Evolutionary conservation across 1,140 invertebrate species (phyloP).

Genomic region (Drosophila mauritiana): DNA sequence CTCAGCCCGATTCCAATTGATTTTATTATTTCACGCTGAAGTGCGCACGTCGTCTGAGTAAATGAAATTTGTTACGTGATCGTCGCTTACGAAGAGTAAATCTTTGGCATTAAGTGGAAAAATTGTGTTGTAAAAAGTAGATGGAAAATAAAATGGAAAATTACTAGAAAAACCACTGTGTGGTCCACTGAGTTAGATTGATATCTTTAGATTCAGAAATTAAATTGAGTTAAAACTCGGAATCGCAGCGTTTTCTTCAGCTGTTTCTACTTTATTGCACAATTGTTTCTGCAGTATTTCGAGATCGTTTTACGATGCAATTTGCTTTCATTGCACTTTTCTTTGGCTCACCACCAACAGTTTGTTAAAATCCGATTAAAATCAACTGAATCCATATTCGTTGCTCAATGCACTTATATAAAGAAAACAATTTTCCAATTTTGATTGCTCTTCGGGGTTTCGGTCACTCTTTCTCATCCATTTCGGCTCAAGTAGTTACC

Average conservation of each 20-base stretch:
- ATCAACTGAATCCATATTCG: slow-evolving; percentile 7
- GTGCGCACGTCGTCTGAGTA: slow-evolving; percentile 33
- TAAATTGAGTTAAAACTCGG: not conserved
- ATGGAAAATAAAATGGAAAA: slow-evolving; percentile 51
- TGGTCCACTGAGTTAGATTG: slow-evolving; percentile 33
- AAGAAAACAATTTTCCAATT: slow-evolving; percentile 32
- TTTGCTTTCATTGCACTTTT: slow-evolving; percentile 44
- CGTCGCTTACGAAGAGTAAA: slow-evolving; percentile 17
- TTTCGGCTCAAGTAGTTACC: slow-evolving; percentile 34
- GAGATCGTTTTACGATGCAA: not conserved
- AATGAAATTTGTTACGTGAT: slow-evolving; percentile 76
- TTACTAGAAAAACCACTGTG: slow-evolving; percentile 34
- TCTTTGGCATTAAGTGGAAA: slow-evolving; percentile 28
- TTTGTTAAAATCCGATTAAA: slow-evolving; percentile 38
- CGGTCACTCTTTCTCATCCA: slow-evolving; percentile 11
- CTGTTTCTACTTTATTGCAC: not conserved
- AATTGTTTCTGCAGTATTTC: not conserved
- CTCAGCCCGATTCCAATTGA: not conserved
- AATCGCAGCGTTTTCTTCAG: not conserved
- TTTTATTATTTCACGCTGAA: slow-evolving; percentile 18
- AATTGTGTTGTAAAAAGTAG: slow-evolving; percentile 59
- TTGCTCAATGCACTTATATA: slow-evolving; percentile 34
- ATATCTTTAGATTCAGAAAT: slow-evolving; percentile 4
- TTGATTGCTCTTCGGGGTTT: slow-evolving; percentile 15
- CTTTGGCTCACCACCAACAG: slow-evolving; percentile 32